A percentile compares a stretch with the other conserved stretches of the same genome.
These are phyloP conservation scores for Eupithecia insigniata DNA, from an alignment of 2,888 invertebrate genomes.

Conservation along the genomic window DNA sequence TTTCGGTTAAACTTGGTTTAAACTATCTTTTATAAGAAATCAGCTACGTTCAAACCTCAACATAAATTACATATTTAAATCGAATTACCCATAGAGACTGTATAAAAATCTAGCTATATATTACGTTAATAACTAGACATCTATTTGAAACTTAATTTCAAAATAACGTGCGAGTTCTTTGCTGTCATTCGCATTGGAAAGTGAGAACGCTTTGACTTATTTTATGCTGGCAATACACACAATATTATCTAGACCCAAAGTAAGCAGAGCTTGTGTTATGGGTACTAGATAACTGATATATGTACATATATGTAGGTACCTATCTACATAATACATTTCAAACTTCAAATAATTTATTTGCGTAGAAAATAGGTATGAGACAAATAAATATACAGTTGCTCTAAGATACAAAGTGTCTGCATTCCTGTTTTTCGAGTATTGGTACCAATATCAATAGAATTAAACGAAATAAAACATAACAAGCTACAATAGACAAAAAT, in stretches of 20 bases:
- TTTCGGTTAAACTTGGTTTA: background rate
- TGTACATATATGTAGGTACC: no score
- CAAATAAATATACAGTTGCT: no score
- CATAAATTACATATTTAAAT: constrained; percentile 5
- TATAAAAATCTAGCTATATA: constrained; percentile 28
- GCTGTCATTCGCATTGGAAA: background rate
- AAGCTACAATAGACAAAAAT: no score
- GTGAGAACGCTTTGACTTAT: background rate
- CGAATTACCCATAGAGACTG: constrained; percentile 10
- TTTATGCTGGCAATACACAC: background rate
- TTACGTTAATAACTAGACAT: background rate
- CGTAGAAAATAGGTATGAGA: no score
- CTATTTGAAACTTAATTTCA: background rate
- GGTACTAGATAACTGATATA: background rate
- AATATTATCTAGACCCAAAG: background rate
- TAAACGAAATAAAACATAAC: no score
- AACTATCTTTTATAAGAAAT: background rate
- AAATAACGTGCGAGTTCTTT: background rate
- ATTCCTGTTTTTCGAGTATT: no score
- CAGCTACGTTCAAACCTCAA: background rate
- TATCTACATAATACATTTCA: no score
- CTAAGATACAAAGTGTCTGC: no score
- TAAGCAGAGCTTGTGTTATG: background rate
- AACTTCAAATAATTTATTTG: no score
- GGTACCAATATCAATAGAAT: no score